phyloP scores from a whole-genome alignment of 1,140 invertebrate genomes.

The Trinorchestia longiramus region DNA sequence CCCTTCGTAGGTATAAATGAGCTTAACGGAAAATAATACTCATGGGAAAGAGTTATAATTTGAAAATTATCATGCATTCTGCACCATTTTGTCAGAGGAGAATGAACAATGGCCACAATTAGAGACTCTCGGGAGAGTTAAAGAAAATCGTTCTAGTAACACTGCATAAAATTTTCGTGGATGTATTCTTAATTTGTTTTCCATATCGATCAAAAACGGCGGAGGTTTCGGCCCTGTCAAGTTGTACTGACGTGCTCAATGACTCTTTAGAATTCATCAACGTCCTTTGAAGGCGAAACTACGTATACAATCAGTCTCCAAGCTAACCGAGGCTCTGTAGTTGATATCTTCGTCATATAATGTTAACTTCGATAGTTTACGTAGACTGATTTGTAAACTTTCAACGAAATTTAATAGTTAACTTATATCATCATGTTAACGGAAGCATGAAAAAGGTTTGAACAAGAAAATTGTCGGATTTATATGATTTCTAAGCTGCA shows the following conservation, averaged over 20 bases:
- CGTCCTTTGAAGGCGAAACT: neutral
- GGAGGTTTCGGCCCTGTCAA: neutral
- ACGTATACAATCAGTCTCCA: no score
- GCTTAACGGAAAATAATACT: neutral
- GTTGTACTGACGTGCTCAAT: neutral
- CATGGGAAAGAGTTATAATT: neutral
- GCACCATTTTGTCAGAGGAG: neutral
- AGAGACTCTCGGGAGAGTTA: neutral
- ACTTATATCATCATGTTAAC: no score
- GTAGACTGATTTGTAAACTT: no score
- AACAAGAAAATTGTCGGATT: no score
- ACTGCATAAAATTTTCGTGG: neutral
- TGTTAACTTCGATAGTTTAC: no score
- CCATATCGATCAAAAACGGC: neutral
- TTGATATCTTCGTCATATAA: no score
- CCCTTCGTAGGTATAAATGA: neutral
- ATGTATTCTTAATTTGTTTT: neutral
- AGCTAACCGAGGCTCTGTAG: no score
- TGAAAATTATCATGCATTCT: neutral
- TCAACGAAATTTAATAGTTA: no score
- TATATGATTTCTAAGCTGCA: no score
- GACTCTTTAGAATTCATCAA: neutral
- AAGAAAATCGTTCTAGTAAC: neutral
- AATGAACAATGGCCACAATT: neutral
- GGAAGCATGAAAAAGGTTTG: no score